Evolutionary conservation across 2,888 invertebrate genomes (phyloP), one percentile per base, ranked within the genome.

Genomic region (Antheraea yamamai): DNA sequence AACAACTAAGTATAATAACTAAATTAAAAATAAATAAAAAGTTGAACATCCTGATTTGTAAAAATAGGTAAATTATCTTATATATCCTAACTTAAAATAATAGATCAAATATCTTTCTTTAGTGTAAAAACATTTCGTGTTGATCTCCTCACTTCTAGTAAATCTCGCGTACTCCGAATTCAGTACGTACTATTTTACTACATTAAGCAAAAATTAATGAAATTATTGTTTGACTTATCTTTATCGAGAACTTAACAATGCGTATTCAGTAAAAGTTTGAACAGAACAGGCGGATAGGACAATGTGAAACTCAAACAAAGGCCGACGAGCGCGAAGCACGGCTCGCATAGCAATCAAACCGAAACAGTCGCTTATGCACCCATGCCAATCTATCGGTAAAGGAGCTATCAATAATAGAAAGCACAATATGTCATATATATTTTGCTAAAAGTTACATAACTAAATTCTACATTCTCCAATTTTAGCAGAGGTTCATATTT

Each of bases 331-430:
- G 85, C 82, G 83, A 85, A 83, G 82, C 86, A 86, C 83, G 88
- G 81, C 83, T 84, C 84, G 94, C 92, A 94, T 94, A 92, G 88
- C 88, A 94, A 94, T 93, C 92, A 92, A 87, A 82, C 81, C 79
- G 81, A 80, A 80, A 82, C 79, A 82, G 81, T 80, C 82, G 83
- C 76, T 72, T 73, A 61, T 73, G 61, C 61, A 20, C 73, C 68
- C 75, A 73, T 73, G 73, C 68, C 75, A 75, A 70, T 75, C 55
- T 75, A 75, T 75, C 72, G 58, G 70, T 39, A 73, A 70, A 58
- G 73, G 75, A 75, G 75, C 58, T 73, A 52, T 26, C 68, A 70
- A 26, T 68, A 39, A 66, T 30, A 72, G 61, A 55, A 35, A 72
- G 23, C 14, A 61, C 70, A 8, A 18, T 23, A 64, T 26, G 23